Conservation (phyloP, 2,888 invertebrate species). For the Crioceris asparagi region DNA sequence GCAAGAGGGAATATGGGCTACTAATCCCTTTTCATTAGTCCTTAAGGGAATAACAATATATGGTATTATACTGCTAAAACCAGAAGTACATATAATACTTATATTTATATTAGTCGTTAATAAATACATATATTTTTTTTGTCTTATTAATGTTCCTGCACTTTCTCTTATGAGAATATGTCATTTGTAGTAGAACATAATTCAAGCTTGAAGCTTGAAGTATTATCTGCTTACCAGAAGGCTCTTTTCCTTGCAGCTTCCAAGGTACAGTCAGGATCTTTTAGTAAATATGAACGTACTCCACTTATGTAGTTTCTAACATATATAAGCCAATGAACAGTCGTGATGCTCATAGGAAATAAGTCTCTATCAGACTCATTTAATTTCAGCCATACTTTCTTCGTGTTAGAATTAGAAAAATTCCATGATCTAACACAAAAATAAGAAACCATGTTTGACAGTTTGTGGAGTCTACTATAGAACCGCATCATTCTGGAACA, state of each 20-base stretch:
- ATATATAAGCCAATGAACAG: slow-evolving; percentile 62
- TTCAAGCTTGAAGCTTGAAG: no score
- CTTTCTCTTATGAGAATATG: no score
- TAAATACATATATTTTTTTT: no score
- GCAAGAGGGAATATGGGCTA: no score
- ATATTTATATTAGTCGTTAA: no score
- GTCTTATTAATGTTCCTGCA: no score
- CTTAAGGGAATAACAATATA: no score
- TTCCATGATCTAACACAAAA: slow-evolving; percentile 66
- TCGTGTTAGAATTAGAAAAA: slow-evolving; percentile 55
- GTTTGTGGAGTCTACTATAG: slow-evolving; percentile 71
- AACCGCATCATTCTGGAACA: slow-evolving; percentile 59
- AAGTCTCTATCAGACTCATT: slow-evolving; percentile 41
- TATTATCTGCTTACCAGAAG: no score
- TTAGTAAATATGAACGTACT: slow-evolving; percentile 62
- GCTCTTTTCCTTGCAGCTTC: slow-evolving; percentile 17
- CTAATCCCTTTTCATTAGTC: no score
- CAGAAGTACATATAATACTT: no score
- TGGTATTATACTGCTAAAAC: no score
- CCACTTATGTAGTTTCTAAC: slow-evolving; percentile 62
- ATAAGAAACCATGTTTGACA: slow-evolving; percentile 59
- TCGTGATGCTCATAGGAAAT: slow-evolving; percentile 63
- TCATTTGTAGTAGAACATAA: no score
- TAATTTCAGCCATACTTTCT: slow-evolving; percentile 47
- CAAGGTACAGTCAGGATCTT: slow-evolving; percentile 61